Base-by-base conservation (phyloP, 2,797 vertebrate species). In the Brotula barbata region DNA sequence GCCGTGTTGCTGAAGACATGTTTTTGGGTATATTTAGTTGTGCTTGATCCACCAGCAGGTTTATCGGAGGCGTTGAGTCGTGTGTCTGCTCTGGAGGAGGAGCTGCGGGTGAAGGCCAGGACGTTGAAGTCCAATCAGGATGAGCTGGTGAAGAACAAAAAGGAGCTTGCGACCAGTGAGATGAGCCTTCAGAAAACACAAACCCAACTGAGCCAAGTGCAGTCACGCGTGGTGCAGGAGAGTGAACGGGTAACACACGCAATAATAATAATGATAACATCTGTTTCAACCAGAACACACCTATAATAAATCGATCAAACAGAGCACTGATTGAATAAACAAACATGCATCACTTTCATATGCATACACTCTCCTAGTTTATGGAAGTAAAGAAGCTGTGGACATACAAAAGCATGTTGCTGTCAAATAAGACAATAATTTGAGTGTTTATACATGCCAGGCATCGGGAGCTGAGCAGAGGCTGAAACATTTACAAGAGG, bases 401-500 rank as follows among this genome's bases (percentile, higher is more conserved):
- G 34, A 37, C 34, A 37, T 14, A 37, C 34, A 14, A 10, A 34
- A 14, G 13, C 21, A 25, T 44, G 15, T 28, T 17, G 1, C 15
- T 52, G 20, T 23, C 41, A 21, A 65, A 33, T 13, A 20, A n/a
- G n/a, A n/a, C 1, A 25, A 11, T 28, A 14, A 31, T 37, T 49
- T 45, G 5, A 54, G 43, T 70, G 34, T 77, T 15, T 65, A 16
- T 77, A 19, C 58, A 13, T 71, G 22, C 8, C 17, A 93, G 92
- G 81, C 65, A n/a, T 85, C 82, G 28, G 52, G 64, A 60, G 81
- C 81, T 17, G 91, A 93, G 69, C 87, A 87, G 60, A 87, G 73
- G 65, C 58, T 88, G 47, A 93, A 90, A 72, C 91, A 93, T 55
- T 69, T 92, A 6, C 91, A 92, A 48, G 93, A 93, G 57, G 92